Percentiles rank a stretch among this genome's conserved stretches.
Evolutionary conservation across 2,888 invertebrate genomes (phyloP).

Genomic region (Ichneumon xanthorius): DNA sequence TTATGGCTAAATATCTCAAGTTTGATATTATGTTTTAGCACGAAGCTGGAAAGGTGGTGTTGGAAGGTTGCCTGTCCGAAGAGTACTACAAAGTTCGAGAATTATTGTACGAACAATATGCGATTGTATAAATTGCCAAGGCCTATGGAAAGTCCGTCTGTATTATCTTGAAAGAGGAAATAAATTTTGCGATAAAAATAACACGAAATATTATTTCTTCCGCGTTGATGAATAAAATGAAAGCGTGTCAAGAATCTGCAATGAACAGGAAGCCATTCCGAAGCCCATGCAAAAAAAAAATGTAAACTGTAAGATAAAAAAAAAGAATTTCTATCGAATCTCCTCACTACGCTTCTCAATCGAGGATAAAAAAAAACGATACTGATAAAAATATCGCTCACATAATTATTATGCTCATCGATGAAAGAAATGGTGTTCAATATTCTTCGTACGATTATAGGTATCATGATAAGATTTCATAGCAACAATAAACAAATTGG

Average conservation of each 20-base stretch:
- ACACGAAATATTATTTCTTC: neutral
- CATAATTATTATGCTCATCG: neutral
- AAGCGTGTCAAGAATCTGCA: neutral
- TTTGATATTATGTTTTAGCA: slow-evolving; percentile 86
- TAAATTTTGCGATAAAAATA: slow-evolving; percentile 60
- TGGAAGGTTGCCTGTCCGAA: slow-evolving; percentile 97
- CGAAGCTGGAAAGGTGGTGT: slow-evolving; percentile 95
- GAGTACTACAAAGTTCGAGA: slow-evolving; percentile 98
- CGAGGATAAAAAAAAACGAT: neutral
- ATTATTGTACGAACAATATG: slow-evolving; percentile 97
- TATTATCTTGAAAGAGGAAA: slow-evolving; percentile 47
- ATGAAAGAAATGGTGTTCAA: neutral
- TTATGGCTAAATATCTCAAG: slow-evolving; percentile 5
- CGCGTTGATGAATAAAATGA: neutral
- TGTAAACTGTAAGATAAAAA: neutral
- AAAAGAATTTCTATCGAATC: neutral
- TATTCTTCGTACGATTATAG: neutral
- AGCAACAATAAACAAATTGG: neutral
- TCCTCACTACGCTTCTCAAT: neutral
- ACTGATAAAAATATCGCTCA: neutral
- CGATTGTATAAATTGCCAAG: slow-evolving; percentile 90
- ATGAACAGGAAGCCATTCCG: neutral
- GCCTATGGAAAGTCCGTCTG: slow-evolving; percentile 15
- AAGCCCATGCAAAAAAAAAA: too few species aligned
- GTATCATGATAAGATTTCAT: neutral